Evolutionary conservation across 2,888 invertebrate species (phyloP), one percentile per base, ranked within the genome.

Genomic region (Proisotoma minuta): DNA sequence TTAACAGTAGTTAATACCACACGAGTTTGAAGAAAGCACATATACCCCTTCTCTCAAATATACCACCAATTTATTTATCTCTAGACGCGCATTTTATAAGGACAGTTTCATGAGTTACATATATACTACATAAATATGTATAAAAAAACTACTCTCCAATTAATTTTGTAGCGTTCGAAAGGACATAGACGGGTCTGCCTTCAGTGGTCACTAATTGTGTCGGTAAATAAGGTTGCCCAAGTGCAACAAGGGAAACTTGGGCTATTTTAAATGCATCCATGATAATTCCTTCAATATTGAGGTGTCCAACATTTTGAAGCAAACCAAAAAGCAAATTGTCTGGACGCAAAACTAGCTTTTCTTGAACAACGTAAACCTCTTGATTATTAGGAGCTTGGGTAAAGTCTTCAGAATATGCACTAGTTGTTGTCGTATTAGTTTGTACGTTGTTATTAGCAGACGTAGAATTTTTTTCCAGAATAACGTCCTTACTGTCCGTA

Each of bases 211-310:
- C 20, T n/a, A 51, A 4, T 27, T 24, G 51, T n/a, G 3, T 27
- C 8, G 51, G n/a, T n/a, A n/a, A n/a, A 2, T 39, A 29, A 24
- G 39, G 12, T 20, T 54, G 53, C 2, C 28, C 39, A 29, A 54
- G 39, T 2, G 39, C 15, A 15, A 22, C 53, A 54, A 54, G 29
- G 3, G 53, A 34, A 3, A 29, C 29, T 34, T 54, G 53, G 3
- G 53, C 53, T 22, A 54, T 10, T 39, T 54, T 54, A 29, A 54
- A 29, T 3, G 53, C 53, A 39, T 54, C 53, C 22, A 39, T 28
- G 22, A 54, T 34, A 18, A 34, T 5, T 4, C 53, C 53, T 3
- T 5, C 22, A 3, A 54, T 4, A 20, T 39, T 20, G 4, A 18
- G 28, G 3, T 54, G 34, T n/a, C 53, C 29, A 34, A 54, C 53